Evolutionary conservation across 2,888 invertebrate species (phyloP).

Genomic region (Desoria tigrina): DNA sequence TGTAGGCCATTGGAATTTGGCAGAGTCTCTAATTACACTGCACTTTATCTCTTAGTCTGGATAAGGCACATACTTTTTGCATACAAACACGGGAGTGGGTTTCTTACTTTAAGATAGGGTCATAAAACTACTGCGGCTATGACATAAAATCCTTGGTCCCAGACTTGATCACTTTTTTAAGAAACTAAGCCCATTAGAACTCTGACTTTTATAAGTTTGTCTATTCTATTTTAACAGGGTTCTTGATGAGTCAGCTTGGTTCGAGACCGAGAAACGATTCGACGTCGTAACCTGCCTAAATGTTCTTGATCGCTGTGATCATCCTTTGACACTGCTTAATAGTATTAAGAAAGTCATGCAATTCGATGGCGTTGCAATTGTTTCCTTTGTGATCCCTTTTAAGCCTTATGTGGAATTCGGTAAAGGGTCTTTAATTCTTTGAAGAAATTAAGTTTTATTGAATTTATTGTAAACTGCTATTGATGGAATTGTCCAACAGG

Average conservation of each 20-base stretch:
- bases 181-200: too few species aligned
- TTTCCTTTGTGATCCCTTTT: slow-evolving; percentile 93
- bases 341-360: slow-evolving; percentile 72
- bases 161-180: too few species aligned
- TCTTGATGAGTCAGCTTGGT: slow-evolving; percentile 44
- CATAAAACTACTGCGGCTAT: too few species aligned
- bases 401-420: slow-evolving; percentile 90
- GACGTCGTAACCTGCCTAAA: slow-evolving; percentile 88
- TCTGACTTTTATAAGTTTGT: too few species aligned
- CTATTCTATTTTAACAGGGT: slow-evolving; percentile 29
- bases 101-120: too few species aligned
- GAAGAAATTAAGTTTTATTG: not conserved
- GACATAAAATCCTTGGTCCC: too few species aligned
- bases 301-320: slow-evolving; percentile 87
- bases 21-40: too few species aligned
- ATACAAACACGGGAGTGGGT: too few species aligned
- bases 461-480: slow-evolving; percentile 3
- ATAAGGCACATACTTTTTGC: too few species aligned
- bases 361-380: slow-evolving; percentile 72
- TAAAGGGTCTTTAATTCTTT: slow-evolving; percentile 55
- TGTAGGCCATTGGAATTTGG: too few species aligned
- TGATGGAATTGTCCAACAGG: not conserved
- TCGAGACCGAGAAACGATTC: slow-evolving; percentile 58
- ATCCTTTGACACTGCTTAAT: slow-evolving; percentile 74
- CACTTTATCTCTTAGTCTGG: too few species aligned